phyloP scores from a whole-genome alignment of 2,888 invertebrate species.

The Cataglyphis altisquamis region DNA sequence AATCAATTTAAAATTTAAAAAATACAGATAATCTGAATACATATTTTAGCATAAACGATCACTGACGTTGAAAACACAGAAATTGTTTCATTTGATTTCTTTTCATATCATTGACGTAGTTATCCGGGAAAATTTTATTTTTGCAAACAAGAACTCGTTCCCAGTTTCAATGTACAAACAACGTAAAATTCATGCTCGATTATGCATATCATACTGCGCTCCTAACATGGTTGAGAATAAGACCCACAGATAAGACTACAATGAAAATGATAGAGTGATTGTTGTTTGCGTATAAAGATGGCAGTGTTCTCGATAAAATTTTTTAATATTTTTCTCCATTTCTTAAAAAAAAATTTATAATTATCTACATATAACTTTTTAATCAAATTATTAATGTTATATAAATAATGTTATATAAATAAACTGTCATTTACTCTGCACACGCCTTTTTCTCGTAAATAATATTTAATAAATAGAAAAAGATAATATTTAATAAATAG shows the following conservation, averaged over 20 bases:
- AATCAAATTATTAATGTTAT: not conserved
- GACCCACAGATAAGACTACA: conserved; percentile 62
- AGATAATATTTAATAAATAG: not conserved
- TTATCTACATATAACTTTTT: not conserved
- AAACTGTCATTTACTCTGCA: not conserved
- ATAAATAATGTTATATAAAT: not conserved
- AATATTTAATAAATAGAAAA: not conserved
- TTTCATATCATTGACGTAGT: conserved; percentile 24
- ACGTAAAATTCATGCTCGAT: conserved; percentile 61
- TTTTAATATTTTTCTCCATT: conserved; percentile 11
- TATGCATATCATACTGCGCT: conserved; percentile 59
- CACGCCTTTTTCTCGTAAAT: not conserved
- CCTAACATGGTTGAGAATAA: conserved; percentile 56
- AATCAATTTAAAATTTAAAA: not conserved
- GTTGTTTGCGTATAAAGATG: conserved; percentile 44
- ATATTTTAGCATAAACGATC: not conserved
- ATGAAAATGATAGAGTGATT: conserved; percentile 52
- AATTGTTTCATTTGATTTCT: conserved; percentile 40
- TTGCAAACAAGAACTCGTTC: conserved; percentile 25
- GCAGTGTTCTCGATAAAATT: conserved; percentile 46
- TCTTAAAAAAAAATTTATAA: not conserved
- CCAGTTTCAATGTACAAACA: conserved; percentile 44
- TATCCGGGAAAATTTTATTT: conserved; percentile 49
- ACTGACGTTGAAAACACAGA: conserved; percentile 1
- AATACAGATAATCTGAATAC: not conserved